Base-by-base conservation (phyloP, 92 coral and sea anemone species). In the Umimayanthus kanabou region DNA sequence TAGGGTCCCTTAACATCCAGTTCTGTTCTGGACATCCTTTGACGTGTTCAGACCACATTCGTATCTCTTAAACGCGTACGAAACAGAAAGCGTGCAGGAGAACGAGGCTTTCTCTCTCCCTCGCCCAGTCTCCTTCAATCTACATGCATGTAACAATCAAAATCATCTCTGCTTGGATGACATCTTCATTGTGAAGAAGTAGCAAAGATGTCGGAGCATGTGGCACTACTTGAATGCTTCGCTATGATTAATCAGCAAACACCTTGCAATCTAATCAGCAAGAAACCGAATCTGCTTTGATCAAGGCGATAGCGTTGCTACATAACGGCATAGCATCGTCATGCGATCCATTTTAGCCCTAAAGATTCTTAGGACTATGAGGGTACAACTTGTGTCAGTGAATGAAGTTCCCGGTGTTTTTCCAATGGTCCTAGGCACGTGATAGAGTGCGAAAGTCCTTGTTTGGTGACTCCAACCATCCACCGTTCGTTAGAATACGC, bases 401-500 rank as follows among this genome's bases (percentile, higher is more conserved):
- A 90, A 90, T 94, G 94, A 84, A 90, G 89, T 30, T 91, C 88
- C 5, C 80, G 91, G 66, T 91, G 82, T 40, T 90, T 88, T 72
- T 91, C 93, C 47, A 91, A 71, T 26, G 88, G 89, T 45, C 93
- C 91, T 73, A 88, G 89, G 69, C 91, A 91, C 30, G 83, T 85
- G 26, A 90, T 89, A 37, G 93, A 89, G 64, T 84, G 90, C 0
- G 94, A 94, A 20, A 81, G 80, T 55, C 96, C 96, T 75, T 88
- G 73, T 55, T 92, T 92, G 39, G 89, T 85, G 14, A 94, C 73
- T 26, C 93, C 92, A 9, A 94, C 96, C 76, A 91, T 89, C 96
- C 96, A 94, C 11, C 88, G 90, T 73, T 94, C 94, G 71, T 92
- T 94, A 5, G 96, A 94, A 83, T 94, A 94, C 58, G 93, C 91